These are phyloP conservation scores for Cryptocephalus moraei DNA, from an alignment of 2,888 invertebrate genomes.

Conservation along the genomic window DNA sequence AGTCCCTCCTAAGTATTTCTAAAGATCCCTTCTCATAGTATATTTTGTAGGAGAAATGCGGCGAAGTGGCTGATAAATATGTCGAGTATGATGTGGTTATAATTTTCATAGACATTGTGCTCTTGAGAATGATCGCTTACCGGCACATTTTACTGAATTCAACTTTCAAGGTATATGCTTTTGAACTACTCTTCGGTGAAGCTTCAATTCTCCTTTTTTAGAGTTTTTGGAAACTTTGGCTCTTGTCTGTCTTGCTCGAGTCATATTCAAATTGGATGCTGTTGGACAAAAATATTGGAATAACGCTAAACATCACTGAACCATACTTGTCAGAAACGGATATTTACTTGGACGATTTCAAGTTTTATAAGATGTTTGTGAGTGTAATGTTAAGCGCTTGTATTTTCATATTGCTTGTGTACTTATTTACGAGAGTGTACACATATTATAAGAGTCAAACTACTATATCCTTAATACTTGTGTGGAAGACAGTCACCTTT, in stretches of 20 bases:
- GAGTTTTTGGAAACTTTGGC: constrained; percentile 56
- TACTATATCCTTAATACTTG: constrained; percentile 19
- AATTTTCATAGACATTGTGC: constrained; percentile 72
- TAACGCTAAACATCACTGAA: constrained; percentile 15
- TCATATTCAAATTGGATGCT: constrained; percentile 62
- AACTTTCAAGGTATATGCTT: constrained; percentile 54
- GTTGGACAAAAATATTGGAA: constrained; percentile 12
- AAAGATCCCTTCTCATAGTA: not conserved
- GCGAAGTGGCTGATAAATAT: constrained; percentile 74
- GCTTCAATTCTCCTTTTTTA: constrained; percentile 12
- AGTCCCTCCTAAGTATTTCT: constrained; percentile 29
- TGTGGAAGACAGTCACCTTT: constrained; percentile 50
- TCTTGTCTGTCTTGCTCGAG: constrained; percentile 69
- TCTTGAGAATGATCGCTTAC: constrained; percentile 73
- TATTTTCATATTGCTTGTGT: constrained; percentile 24
- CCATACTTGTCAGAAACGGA: constrained; percentile 18
- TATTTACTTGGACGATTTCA: constrained; percentile 27
- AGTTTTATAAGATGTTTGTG: constrained; percentile 28
- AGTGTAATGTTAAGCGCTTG: constrained; percentile 26
- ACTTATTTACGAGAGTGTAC: constrained; percentile 23
- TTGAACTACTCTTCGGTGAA: not conserved
- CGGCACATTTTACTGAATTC: constrained; percentile 78
- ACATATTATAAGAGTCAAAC: constrained; percentile 10
- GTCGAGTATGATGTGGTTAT: constrained; percentile 86
- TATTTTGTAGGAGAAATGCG: constrained; percentile 58